Conservation (phyloP, 2,113 vertebrate species). For the Rynchops niger region DNA sequence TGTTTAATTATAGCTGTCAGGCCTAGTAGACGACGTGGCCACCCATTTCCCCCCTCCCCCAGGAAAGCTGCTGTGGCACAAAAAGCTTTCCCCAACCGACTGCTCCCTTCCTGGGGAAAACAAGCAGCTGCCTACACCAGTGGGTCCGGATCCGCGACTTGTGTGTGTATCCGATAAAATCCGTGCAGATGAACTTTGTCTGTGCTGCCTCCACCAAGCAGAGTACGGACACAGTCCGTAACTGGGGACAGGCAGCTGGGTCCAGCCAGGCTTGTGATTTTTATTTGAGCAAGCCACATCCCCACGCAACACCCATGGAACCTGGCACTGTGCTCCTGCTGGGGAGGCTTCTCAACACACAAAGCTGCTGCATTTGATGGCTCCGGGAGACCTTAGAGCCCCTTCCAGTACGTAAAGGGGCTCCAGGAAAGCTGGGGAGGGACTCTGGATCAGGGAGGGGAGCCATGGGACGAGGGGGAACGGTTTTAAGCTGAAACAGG, state of each 20-base stretch:
- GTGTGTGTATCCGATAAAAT: fast-evolving
- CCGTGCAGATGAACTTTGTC: background rate
- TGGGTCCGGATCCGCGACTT: fast-evolving
- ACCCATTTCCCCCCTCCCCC: background rate
- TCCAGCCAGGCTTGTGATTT: fast-evolving
- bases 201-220: background rate
- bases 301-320: fast-evolving
- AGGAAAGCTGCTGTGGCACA: background rate
- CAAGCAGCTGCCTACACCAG: background rate
- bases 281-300: fast-evolving
- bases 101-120: background rate
- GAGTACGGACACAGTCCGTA: fast-evolving
- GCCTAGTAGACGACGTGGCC: background rate
- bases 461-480: background rate
- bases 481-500: too few relatives aligned
- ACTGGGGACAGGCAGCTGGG: fast-evolving
- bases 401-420: background rate
- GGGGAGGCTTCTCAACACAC: background rate
- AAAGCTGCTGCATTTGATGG: fast-evolving
- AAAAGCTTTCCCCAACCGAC: background rate
- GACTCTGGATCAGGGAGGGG: background rate
- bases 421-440: background rate
- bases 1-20: background rate
- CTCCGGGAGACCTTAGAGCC: background rate
- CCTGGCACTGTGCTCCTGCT: fast-evolving